phyloP scores from a whole-genome alignment of 2,797 vertebrate genomes.

The Pteronotus mesoamericanus region DNA sequence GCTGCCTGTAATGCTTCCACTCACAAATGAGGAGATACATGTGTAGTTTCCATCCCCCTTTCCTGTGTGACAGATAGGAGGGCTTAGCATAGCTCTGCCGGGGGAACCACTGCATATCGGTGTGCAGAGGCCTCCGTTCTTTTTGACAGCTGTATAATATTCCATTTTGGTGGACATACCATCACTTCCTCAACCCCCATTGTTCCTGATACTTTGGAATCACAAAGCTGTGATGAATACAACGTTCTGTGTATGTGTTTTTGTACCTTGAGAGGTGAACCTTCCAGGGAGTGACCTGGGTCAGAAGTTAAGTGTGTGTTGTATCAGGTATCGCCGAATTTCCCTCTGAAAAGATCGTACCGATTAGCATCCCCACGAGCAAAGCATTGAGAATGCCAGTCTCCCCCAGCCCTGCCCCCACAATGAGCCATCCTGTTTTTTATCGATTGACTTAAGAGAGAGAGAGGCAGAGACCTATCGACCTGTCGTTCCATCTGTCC shows the following conservation, averaged over 20 bases:
- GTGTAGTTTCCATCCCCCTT: neutral
- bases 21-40: neutral
- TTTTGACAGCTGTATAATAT: neutral
- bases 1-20: neutral
- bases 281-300: neutral
- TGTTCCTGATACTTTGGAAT: neutral
- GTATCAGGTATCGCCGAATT: neutral
- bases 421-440: fast-evolving
- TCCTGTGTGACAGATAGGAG: neutral
- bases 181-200: neutral
- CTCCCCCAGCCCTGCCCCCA: neutral
- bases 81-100: neutral
- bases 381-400: neutral
- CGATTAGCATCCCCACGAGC: neutral
- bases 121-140: neutral
- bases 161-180: no score
- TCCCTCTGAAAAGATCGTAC: neutral
- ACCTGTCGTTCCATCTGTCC: no score
- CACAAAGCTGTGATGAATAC: neutral
- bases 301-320: neutral
- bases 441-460: no score
- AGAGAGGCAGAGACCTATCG: no score
- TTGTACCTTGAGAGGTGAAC: neutral
- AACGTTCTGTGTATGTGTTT: neutral
- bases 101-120: fast-evolving